Evolutionary conservation across 2,888 invertebrate genomes (phyloP).

Genomic region (Euclidia mi): DNA sequence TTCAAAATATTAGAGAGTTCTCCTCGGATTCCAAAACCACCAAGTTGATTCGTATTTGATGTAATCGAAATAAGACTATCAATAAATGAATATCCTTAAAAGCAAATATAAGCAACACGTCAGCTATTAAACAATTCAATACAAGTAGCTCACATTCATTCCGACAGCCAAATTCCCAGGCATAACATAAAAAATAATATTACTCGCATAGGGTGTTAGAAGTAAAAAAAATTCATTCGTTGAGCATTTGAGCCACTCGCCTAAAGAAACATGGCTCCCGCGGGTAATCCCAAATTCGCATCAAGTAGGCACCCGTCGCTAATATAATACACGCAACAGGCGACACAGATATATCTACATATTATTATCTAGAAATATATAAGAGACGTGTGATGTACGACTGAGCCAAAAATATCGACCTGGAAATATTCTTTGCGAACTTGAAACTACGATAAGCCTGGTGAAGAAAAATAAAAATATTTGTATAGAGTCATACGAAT

Average conservation of each 20-base stretch:
- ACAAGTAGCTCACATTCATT: too few species aligned
- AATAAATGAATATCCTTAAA: too few species aligned
- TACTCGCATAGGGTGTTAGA: neutral
- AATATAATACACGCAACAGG: slow-evolving; percentile 18
- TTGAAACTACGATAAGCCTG: neutral
- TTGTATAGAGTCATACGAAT: too few species aligned
- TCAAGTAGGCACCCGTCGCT: neutral
- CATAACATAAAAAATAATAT: neutral
- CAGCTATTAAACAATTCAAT: too few species aligned
- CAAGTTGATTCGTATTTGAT: too few species aligned
- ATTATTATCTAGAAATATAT: too few species aligned
- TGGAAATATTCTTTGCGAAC: neutral
- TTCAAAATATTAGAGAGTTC: too few species aligned
- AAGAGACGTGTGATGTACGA: neutral
- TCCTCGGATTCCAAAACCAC: too few species aligned
- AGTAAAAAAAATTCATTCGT: slow-evolving; percentile 1
- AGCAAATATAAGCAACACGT: too few species aligned
- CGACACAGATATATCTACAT: slow-evolving; percentile 1
- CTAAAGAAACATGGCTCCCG: slow-evolving; percentile 14
- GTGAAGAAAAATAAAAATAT: too few species aligned
- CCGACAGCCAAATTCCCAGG: neutral
- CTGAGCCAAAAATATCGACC: neutral
- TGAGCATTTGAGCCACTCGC: slow-evolving; percentile 4
- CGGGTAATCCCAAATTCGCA: slow-evolving; percentile 15
- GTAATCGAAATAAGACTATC: too few species aligned